Evolutionary conservation across 37 sponge, comb jelly and placozoan species (phyloP).

Genomic region (Aphrocallistes beatrix): DNA sequence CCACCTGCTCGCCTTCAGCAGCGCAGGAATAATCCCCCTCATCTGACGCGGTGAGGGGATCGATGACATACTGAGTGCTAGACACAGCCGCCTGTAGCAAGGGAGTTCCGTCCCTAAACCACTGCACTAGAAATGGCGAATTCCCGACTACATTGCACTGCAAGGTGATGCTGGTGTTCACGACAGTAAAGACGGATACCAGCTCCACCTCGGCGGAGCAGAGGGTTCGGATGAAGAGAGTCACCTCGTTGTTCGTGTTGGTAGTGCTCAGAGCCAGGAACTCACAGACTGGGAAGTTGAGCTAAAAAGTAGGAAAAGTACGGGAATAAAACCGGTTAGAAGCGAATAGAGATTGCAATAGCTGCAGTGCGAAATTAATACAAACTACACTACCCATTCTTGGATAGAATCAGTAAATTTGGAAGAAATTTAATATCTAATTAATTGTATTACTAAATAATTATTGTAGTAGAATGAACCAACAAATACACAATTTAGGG

Average conservation of each 20-base stretch:
- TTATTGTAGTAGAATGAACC: too few species aligned
- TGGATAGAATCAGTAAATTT: too few species aligned
- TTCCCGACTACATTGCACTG: neutral
- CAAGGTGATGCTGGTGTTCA: neutral
- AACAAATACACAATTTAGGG: too few species aligned
- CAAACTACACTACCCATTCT: too few species aligned
- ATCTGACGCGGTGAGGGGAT: neutral
- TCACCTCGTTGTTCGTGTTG: neutral
- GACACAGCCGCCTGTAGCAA: neutral
- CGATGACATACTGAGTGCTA: neutral
- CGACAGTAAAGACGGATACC: neutral
- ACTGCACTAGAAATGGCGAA: neutral
- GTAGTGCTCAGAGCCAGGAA: neutral
- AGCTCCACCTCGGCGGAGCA: neutral
- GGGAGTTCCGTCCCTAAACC: neutral
- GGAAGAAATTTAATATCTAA: too few species aligned
- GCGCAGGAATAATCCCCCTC: neutral
- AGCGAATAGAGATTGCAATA: neutral
- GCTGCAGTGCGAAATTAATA: too few species aligned
- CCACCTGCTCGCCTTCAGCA: neutral
- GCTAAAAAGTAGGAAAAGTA: neutral
- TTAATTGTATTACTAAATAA: too few species aligned
- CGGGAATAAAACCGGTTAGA: neutral
- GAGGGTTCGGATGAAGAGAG: neutral
- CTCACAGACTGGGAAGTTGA: neutral